Conservation (phyloP, 2,113 vertebrate species). For the Elanoides forficatus region DNA sequence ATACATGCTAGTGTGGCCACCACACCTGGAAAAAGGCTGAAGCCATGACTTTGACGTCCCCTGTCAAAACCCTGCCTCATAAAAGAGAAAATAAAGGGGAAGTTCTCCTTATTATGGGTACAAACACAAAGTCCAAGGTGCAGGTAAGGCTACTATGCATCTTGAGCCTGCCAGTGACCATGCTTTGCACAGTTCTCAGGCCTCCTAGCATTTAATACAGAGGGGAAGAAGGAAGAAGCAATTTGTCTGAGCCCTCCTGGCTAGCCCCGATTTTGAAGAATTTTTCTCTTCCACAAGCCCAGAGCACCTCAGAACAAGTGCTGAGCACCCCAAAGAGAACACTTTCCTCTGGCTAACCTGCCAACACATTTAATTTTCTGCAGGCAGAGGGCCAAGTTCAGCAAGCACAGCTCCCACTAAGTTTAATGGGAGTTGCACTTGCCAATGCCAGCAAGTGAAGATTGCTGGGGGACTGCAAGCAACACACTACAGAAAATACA, state of each 20-base stretch:
- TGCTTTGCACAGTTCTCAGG: background rate
- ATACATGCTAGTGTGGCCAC: background rate
- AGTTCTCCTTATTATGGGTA: background rate
- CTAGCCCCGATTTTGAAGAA: background rate
- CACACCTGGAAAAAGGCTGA: background rate
- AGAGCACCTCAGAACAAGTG: background rate
- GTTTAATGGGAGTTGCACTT: conserved; percentile 6
- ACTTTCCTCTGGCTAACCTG: background rate
- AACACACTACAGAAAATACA: background rate
- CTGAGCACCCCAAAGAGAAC: background rate
- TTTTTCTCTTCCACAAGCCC: background rate
- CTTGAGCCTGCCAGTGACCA: background rate
- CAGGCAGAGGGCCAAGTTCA: conserved; percentile 21
- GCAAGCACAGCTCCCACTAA: background rate
- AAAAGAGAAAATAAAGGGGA: background rate
- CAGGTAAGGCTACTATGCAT: background rate
- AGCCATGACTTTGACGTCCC: background rate
- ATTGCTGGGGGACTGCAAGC: background rate
- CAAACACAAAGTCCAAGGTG: background rate
- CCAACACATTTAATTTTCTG: conserved; percentile 47
- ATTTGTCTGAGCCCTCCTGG: background rate
- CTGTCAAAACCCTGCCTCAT: background rate
- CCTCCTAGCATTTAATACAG: background rate
- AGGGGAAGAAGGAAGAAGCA: background rate
- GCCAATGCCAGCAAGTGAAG: conserved; percentile 7